Percentiles rank a stretch among this genome's conserved stretches.
These are phyloP conservation scores for Hucho hucho DNA, from an alignment of 2,113 vertebrate genomes.

Conservation along the genomic window DNA sequence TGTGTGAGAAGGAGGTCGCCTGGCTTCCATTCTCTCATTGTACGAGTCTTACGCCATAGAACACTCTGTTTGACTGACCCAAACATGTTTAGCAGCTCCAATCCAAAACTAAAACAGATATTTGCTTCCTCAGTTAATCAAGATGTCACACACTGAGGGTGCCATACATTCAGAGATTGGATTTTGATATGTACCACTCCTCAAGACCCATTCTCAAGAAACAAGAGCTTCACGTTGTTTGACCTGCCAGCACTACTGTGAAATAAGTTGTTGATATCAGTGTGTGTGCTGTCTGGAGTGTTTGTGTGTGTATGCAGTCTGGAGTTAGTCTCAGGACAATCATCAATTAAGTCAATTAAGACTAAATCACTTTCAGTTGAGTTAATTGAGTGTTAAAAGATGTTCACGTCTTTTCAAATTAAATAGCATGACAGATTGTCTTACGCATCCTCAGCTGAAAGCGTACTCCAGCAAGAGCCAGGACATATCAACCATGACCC, in stretches of 20 bases:
- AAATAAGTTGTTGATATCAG: background rate
- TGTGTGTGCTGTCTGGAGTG: background rate
- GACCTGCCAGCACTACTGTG: background rate
- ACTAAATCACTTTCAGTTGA: constrained; percentile 29
- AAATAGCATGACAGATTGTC: constrained; percentile 6
- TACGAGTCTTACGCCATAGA: background rate
- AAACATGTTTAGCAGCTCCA: background rate
- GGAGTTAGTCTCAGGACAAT: too few species aligned
- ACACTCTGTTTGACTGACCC: background rate
- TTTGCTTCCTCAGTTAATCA: too few species aligned
- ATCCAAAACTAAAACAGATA: background rate
- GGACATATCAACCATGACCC: constrained; percentile 11
- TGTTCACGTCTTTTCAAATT: background rate
- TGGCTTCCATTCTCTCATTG: background rate
- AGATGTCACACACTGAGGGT: background rate
- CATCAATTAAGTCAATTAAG: constrained; percentile 17
- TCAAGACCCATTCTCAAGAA: background rate
- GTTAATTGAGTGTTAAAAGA: constrained; percentile 31
- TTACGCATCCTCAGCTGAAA: background rate
- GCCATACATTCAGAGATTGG: too few species aligned
- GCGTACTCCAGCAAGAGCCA: constrained; percentile 19
- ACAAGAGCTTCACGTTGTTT: background rate
- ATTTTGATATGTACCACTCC: background rate
- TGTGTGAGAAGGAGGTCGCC: background rate
- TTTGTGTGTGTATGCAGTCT: background rate